Percentiles rank a stretch among this genome's conserved stretches.
phyloP scores from a whole-genome alignment of 2,113 vertebrate species.

The Calypte anna region DNA sequence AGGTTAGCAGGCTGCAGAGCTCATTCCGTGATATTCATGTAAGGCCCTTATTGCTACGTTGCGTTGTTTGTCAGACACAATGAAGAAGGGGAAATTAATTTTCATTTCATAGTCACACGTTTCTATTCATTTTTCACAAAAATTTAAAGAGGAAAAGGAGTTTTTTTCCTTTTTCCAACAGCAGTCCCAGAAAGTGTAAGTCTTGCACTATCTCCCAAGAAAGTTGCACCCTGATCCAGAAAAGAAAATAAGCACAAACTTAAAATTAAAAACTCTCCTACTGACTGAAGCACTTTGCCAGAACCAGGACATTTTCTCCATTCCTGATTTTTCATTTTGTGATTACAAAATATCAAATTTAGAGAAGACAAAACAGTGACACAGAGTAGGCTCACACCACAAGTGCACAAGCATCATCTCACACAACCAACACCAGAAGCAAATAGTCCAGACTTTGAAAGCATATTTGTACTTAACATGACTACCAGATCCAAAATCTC shows the following conservation, averaged over 20 bases:
- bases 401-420: background rate
- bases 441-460: background rate
- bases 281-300: background rate
- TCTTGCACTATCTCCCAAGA: slow-evolving; percentile 8
- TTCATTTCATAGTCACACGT: background rate
- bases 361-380: background rate
- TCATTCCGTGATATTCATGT: background rate
- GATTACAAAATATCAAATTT: background rate
- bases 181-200: background rate
- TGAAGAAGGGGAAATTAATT: slow-evolving; percentile 4
- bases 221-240: background rate
- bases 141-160: background rate
- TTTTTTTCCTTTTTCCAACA: background rate
- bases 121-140: slow-evolving; percentile 43
- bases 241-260: background rate
- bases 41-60: background rate
- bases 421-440: background rate
- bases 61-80: background rate
- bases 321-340: background rate
- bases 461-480: background rate
- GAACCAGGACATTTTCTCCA: background rate
- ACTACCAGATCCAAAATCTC: background rate
- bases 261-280: slow-evolving; percentile 3
- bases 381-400: background rate
- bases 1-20: background rate